Conservation (phyloP, 2,113 vertebrate genomes). For the Siniperca knerii region DNA sequence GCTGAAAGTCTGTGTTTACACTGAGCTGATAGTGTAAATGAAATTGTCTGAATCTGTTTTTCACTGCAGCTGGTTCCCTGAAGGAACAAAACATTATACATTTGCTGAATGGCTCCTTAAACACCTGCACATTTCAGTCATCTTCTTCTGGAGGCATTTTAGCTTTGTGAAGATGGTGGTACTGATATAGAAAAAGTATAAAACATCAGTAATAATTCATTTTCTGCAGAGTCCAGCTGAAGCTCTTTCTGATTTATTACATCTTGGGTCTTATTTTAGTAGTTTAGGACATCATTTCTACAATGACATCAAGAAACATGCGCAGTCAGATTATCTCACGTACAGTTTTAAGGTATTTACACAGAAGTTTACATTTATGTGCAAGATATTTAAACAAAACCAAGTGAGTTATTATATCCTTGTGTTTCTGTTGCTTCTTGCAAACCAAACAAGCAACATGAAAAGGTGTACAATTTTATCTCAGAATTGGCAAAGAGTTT, state of each 20-base stretch:
- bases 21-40: constrained; percentile 46
- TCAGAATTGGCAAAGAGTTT: background rate
- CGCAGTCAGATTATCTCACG: constrained; percentile 2
- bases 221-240: background rate
- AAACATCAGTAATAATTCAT: background rate
- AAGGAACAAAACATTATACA: background rate
- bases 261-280: background rate
- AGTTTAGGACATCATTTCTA: background rate
- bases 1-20: constrained; percentile 43
- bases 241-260: background rate
- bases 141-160: constrained; percentile 38
- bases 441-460: background rate
- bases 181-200: background rate
- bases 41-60: constrained; percentile 5
- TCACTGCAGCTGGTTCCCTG: constrained; percentile 9
- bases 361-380: background rate
- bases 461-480: background rate
- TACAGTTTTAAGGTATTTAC: background rate
- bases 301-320: background rate
- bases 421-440: background rate
- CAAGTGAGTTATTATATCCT: background rate
- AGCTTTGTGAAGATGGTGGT: background rate
- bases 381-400: constrained; percentile 1
- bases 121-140: constrained; percentile 21
- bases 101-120: constrained; percentile 12